Conservation (phyloP, 1,140 invertebrate genomes). For the Aphaenogaster ashmeadi region DNA sequence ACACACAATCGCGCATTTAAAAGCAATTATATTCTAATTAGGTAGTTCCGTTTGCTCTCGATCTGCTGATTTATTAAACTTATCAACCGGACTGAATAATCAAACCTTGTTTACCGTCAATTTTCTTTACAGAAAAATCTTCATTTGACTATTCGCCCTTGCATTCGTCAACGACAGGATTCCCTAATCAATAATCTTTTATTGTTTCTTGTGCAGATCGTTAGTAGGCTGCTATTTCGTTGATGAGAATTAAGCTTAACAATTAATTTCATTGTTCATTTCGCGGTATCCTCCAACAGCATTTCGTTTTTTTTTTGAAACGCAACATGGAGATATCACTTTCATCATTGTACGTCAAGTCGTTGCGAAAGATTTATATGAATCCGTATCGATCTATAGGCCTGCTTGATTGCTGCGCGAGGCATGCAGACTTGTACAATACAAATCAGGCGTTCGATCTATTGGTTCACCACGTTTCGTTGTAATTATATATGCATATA, state of each 20-base stretch:
- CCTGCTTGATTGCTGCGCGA: background rate
- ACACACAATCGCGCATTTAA: slow-evolving; percentile 54
- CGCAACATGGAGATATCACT: background rate
- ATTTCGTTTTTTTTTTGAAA: background rate
- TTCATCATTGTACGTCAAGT: slow-evolving; percentile 50
- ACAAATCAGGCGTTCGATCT: background rate
- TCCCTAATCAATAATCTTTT: slow-evolving; percentile 61
- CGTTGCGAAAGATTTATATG: slow-evolving; percentile 26
- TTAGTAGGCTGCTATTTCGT: slow-evolving; percentile 75
- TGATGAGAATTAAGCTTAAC: slow-evolving; percentile 69
- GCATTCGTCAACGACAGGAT: slow-evolving; percentile 14
- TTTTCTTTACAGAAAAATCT: background rate
- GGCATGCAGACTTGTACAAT: background rate
- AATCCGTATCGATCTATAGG: slow-evolving; percentile 18
- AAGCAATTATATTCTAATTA: slow-evolving; percentile 74
- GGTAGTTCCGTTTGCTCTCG: slow-evolving; percentile 39
- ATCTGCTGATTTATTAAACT: slow-evolving; percentile 39
- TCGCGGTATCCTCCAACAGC: background rate
- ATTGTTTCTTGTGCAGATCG: slow-evolving; percentile 66
- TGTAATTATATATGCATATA: slow-evolving; percentile 13
- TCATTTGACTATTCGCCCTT: background rate
- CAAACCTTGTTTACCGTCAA: background rate
- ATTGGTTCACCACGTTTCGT: slow-evolving; percentile 27
- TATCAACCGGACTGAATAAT: slow-evolving; percentile 6
- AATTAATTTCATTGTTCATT: slow-evolving; percentile 61